Percentiles rank a stretch among this genome's conserved stretches.
These are phyloP conservation scores for Temnothorax nylanderi DNA, from an alignment of 1,140 invertebrate species.

Conservation along the genomic window DNA sequence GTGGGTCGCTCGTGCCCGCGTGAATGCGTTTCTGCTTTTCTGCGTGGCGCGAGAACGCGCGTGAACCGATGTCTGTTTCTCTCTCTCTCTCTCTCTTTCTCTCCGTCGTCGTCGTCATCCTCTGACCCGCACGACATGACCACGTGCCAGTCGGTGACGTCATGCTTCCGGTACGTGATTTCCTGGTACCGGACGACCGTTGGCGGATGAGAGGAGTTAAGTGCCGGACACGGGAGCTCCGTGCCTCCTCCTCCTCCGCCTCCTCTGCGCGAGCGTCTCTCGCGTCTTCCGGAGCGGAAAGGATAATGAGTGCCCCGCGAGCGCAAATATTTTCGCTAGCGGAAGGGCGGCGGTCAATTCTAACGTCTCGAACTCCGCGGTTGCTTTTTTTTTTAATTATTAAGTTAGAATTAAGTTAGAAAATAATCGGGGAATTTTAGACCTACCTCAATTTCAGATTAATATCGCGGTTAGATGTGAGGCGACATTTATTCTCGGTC, in stretches of 20 bases:
- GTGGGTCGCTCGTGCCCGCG: constrained; percentile 32
- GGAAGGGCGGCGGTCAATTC: neutral
- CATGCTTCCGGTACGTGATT: constrained; percentile 74
- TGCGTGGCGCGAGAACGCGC: neutral
- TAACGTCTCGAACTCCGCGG: neutral
- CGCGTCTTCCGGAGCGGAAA: constrained; percentile 57
- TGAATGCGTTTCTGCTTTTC: constrained; percentile 43
- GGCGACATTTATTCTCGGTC: neutral
- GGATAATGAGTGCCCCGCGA: constrained; percentile 41
- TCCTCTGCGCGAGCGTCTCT: constrained; percentile 34
- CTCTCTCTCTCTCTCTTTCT: neutral
- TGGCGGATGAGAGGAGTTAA: constrained; percentile 77
- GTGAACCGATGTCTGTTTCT: neutral
- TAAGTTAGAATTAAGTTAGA: neutral
- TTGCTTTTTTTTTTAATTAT: neutral
- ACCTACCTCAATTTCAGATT: constrained; percentile 28
- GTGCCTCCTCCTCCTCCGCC: constrained; percentile 33
- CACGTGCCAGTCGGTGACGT: constrained; percentile 73
- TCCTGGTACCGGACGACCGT: constrained; percentile 75
- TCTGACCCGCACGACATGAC: constrained; percentile 49
- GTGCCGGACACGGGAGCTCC: constrained; percentile 67
- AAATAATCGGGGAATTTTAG: neutral
- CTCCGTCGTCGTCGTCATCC: constrained; percentile 1
- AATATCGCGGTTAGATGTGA: neutral
- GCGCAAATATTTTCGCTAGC: neutral